Evolutionary conservation across 2,797 vertebrate species (phyloP).

Genomic region (Ctenosaura bakeri): DNA sequence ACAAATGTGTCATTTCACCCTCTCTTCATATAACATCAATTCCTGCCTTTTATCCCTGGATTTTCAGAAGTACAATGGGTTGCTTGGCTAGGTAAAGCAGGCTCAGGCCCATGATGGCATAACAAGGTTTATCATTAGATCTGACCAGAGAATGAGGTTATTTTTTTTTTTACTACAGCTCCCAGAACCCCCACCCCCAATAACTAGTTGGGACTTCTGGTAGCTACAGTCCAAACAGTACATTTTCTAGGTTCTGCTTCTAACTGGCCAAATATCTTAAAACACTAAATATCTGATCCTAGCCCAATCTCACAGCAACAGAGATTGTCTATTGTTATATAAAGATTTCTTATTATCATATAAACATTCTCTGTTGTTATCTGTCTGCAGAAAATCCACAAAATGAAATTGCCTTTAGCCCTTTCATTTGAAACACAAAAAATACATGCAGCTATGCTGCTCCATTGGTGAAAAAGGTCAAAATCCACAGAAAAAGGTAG

Average conservation of each 20-base stretch:
- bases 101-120: too few species aligned
- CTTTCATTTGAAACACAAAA: neutral
- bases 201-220: too few species aligned
- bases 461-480: too few species aligned
- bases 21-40: too few species aligned
- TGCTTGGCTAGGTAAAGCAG: neutral
- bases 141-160: neutral
- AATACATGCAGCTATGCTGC: too few species aligned
- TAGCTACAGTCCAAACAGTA: too few species aligned
- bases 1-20: neutral
- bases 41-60: neutral
- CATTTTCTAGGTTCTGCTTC: too few species aligned
- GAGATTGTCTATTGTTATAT: neutral
- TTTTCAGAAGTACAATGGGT: neutral
- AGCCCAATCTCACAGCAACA: too few species aligned
- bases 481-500: neutral
- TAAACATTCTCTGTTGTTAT: too few species aligned
- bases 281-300: neutral
- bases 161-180: too few species aligned
- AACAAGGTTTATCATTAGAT: neutral
- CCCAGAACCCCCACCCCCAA: too few species aligned
- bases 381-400: neutral
- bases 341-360: too few species aligned
- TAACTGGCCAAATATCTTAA: neutral
- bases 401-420: neutral